These are phyloP conservation scores for Enteromius argenteus DNA, from an alignment of 2,797 vertebrate species.

Conservation along the genomic window DNA sequence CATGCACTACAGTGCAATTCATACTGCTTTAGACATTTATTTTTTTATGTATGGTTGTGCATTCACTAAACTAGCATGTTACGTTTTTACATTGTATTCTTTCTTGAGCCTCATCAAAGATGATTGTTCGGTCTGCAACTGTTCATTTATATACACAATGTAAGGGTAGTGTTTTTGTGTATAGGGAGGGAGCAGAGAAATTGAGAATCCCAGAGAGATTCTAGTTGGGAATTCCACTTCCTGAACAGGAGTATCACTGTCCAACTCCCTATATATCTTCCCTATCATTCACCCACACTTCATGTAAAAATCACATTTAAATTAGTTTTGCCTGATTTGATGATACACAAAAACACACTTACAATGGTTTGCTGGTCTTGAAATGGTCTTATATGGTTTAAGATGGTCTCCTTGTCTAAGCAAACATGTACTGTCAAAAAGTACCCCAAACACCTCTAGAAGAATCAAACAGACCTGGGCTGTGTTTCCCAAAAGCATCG, in stretches of 20 bases:
- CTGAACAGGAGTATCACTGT: slow-evolving; percentile 58
- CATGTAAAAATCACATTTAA: slow-evolving; percentile 20
- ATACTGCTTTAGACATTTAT: not conserved
- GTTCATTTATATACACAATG: slow-evolving; percentile 30
- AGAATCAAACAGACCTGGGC: not conserved
- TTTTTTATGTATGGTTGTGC: not conserved
- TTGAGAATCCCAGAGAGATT: slow-evolving; percentile 56
- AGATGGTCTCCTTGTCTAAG: not conserved
- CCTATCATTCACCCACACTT: slow-evolving; percentile 45
- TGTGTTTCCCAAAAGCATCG: too few relatives aligned
- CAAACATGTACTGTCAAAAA: not conserved
- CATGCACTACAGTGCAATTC: not conserved
- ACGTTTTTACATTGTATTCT: not conserved
- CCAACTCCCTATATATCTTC: slow-evolving; percentile 34
- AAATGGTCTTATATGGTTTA: not conserved
- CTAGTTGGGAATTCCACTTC: slow-evolving; percentile 62
- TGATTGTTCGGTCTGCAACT: not conserved
- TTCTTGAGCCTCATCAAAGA: not conserved
- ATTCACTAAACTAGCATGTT: slow-evolving; percentile 1
- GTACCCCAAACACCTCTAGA: not conserved
- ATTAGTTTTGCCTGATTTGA: slow-evolving; percentile 23
- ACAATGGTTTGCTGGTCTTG: not conserved
- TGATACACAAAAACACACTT: not conserved
- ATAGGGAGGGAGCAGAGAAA: slow-evolving; percentile 54
- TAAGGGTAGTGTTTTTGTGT: slow-evolving; percentile 50